phyloP scores from a whole-genome alignment of 2,113 vertebrate species.

The Notothenia rossii region DNA sequence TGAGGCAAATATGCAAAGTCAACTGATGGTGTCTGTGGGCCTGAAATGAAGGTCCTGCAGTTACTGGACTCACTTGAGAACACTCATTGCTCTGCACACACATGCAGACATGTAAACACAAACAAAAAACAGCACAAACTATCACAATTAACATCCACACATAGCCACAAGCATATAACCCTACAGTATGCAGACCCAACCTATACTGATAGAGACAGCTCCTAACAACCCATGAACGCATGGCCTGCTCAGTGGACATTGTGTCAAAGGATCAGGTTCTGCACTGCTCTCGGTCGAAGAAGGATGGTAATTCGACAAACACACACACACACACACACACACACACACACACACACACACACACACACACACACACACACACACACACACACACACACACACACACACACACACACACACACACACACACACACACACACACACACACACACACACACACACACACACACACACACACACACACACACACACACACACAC shows the following conservation, averaged over 20 bases:
- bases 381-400: conserved; percentile 19
- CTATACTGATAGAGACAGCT: not conserved
- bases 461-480: too few species aligned
- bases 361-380: too few species aligned
- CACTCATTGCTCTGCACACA: conserved; percentile 2
- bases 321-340: not conserved
- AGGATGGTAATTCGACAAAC: not conserved
- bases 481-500: conserved; percentile 14
- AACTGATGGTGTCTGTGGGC: conserved; percentile 62
- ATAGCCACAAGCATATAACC: not conserved
- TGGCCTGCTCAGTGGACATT: not conserved
- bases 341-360: not conserved
- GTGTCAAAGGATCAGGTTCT: conserved; percentile 8
- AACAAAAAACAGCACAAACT: conserved; percentile 27
- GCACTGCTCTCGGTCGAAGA: conserved; percentile 15
- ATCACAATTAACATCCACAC: conserved; percentile 21
- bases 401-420: not conserved
- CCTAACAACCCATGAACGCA: not conserved
- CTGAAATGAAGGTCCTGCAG: conserved; percentile 49
- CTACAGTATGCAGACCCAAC: not conserved
- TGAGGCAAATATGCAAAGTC: conserved; percentile 47
- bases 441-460: not conserved
- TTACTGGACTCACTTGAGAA: conserved; percentile 44
- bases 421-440: conserved; percentile 3
- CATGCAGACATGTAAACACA: conserved; percentile 32